Percentiles rank a stretch among this genome's conserved stretches.
Evolutionary conservation across 1,140 invertebrate genomes (phyloP).

Genomic region (Globodera rostochiensis): DNA sequence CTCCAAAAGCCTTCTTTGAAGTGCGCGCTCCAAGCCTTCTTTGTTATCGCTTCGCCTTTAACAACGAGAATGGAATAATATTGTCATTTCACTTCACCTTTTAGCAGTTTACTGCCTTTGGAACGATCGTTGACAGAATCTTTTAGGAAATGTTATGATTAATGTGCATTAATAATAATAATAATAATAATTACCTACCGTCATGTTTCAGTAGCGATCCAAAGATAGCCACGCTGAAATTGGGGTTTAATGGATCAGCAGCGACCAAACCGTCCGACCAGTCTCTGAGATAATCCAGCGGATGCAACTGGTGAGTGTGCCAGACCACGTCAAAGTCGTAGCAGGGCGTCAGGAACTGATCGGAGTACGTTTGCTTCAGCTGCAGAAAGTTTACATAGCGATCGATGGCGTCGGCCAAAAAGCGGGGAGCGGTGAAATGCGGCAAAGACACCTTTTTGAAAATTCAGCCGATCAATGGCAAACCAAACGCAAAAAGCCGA

Average conservation of each 20-base stretch:
- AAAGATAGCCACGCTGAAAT: conserved; percentile 58
- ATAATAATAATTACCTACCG: not conserved
- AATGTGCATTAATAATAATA: not conserved
- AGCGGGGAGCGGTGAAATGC: conserved; percentile 67
- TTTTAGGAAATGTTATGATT: not conserved
- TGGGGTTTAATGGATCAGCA: not conserved
- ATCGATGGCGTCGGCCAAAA: conserved; percentile 66
- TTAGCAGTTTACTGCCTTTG: conserved; percentile 66
- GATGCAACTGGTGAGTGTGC: conserved; percentile 67
- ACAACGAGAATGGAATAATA: not conserved
- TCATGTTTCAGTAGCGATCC: conserved; percentile 55
- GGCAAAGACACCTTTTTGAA: conserved; percentile 67
- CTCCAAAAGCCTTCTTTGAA: conserved; percentile 65
- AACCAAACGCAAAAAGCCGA: not conserved
- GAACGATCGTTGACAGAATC: conserved; percentile 67
- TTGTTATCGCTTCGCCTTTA: conserved; percentile 60
- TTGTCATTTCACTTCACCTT: not conserved
- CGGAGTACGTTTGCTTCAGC: conserved; percentile 65
- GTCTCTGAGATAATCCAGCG: conserved; percentile 19
- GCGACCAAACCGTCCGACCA: not conserved
- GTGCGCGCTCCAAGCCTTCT: conserved; percentile 59
- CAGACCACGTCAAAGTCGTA: conserved; percentile 69
- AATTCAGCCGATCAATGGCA: too few relatives aligned
- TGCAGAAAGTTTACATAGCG: conserved; percentile 69
- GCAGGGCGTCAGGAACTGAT: conserved; percentile 68